These are phyloP conservation scores for Ichneumon xanthorius DNA, from an alignment of 2,888 invertebrate genomes.

Conservation along the genomic window DNA sequence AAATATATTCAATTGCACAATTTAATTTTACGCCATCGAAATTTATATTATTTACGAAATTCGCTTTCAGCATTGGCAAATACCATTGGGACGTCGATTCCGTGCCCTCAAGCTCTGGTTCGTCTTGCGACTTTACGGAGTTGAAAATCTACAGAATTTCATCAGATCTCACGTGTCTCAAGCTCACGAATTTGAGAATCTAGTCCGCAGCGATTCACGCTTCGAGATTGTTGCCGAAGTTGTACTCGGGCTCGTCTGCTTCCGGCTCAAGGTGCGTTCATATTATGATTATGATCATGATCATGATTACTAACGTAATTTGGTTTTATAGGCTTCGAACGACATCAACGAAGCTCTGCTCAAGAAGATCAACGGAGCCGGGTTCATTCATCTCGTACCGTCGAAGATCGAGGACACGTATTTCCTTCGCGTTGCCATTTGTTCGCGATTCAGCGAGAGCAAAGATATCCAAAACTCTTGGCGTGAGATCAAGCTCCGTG, in stretches of 20 bases:
- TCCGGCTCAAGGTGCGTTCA: conserved; percentile 91
- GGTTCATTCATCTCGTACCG: conserved; percentile 96
- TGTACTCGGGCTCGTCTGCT: conserved; percentile 98
- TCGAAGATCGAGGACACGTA: conserved; percentile 93
- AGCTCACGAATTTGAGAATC: conserved; percentile 94
- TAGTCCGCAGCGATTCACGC: conserved; percentile 91
- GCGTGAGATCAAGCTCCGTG: conserved; percentile 92
- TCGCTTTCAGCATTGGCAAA: conserved; percentile 94
- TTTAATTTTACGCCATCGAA: background rate
- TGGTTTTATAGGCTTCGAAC: conserved; percentile 88
- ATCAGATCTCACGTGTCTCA: conserved; percentile 94
- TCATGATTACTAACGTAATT: conserved; percentile 12
- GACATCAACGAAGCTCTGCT: conserved; percentile 93
- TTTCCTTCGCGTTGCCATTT: conserved; percentile 95
- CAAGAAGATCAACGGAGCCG: conserved; percentile 94
- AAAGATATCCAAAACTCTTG: conserved; percentile 94
- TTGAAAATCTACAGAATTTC: conserved; percentile 93
- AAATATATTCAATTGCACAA: background rate
- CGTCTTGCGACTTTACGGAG: conserved; percentile 95
- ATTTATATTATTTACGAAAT: conserved; percentile 5
- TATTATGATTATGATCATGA: background rate
- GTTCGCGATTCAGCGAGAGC: conserved; percentile 93
- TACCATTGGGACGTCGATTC: conserved; percentile 96
- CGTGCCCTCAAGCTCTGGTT: conserved; percentile 98
- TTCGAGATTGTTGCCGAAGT: conserved; percentile 97